Percentiles rank a stretch among this genome's conserved stretches.
Conservation (phyloP, 1,140 invertebrate species). For the Battus philenor region DNA sequence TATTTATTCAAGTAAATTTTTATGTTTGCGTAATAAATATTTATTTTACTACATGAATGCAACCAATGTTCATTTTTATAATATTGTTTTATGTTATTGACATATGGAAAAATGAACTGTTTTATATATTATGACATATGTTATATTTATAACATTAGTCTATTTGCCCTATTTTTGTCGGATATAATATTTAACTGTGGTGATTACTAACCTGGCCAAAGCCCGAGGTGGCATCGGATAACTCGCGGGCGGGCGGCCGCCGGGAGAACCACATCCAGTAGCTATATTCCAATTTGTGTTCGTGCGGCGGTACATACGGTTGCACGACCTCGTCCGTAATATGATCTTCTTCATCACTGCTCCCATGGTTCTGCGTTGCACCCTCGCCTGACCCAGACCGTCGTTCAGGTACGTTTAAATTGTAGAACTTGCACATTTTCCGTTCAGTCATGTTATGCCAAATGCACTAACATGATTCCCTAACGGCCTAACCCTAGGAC, state of each 20-base stretch:
- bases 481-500: constrained; percentile 71
- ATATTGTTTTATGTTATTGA: too few species aligned
- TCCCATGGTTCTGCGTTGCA: constrained; percentile 37
- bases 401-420: constrained; percentile 71
- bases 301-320: constrained; percentile 82
- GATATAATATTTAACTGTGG: constrained; percentile 1
- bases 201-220: constrained; percentile 62
- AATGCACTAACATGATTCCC: constrained; percentile 67
- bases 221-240: constrained; percentile 54
- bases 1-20: too few species aligned
- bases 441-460: constrained; percentile 72
- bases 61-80: too few species aligned
- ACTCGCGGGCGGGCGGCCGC: constrained; percentile 73
- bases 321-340: constrained; percentile 59
- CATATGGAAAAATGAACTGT: too few species aligned
- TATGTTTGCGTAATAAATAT: too few species aligned
- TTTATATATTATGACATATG: too few species aligned
- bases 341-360: constrained; percentile 54
- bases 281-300: constrained; percentile 92
- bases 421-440: constrained; percentile 74
- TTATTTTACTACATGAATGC: too few species aligned
- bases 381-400: constrained; percentile 50
- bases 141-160: too few species aligned
- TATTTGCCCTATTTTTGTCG: too few species aligned
- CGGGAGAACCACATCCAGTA: constrained; percentile 94